Evolutionary conservation across 1,140 invertebrate species (phyloP), one percentile per base, ranked within the genome.

Genomic region (Teleogryllus occipitalis): DNA sequence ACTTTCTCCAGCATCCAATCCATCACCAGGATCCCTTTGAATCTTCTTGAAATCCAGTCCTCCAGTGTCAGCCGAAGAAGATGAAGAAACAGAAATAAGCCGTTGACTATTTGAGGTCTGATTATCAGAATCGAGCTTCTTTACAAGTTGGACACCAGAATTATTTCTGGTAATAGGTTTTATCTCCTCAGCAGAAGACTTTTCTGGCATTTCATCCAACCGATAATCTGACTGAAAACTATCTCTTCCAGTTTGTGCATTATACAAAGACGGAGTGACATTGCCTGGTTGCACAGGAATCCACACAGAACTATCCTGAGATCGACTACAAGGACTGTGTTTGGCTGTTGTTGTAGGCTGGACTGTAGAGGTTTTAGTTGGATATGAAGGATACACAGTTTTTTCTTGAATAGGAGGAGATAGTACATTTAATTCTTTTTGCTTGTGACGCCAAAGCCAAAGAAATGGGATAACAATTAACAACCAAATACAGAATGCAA

Each of bases 401-500:
- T 65, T 18, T 18, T 65, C 54, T 65, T 65, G 10, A 3, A 65
- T 18, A 65, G 54, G 54, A 18, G 54, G 54, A 65, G 18, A 1
- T 18, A 65, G 18, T 18, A 21, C 10, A 75, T 12, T 21, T 21
- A 27, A 14, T 75, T 10, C 10, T 47, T 75, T 75, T 21, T 75
- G 21, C 21, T 75, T 47, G 74, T 78, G 77, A 77, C 77, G 83
- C 85, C 85, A 86, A 78, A 83, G 54, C 3, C 81, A 79, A 7
- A 86, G 8, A 15, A 85, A 74, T 3, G 84, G 72, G 3, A 80
- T 14, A 80, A 85, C 82, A n/a, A 86, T 78, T 8, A 85, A 22
- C 10, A 86, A 2, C 83, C 85, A 88, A 46, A 86, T 77, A 47
- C 85, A 0, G 75, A 87, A 82, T 3, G 85, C 84, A 0, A 82